Conservation (phyloP, 2,113 vertebrate genomes). For the Oenanthe oenanthe region DNA sequence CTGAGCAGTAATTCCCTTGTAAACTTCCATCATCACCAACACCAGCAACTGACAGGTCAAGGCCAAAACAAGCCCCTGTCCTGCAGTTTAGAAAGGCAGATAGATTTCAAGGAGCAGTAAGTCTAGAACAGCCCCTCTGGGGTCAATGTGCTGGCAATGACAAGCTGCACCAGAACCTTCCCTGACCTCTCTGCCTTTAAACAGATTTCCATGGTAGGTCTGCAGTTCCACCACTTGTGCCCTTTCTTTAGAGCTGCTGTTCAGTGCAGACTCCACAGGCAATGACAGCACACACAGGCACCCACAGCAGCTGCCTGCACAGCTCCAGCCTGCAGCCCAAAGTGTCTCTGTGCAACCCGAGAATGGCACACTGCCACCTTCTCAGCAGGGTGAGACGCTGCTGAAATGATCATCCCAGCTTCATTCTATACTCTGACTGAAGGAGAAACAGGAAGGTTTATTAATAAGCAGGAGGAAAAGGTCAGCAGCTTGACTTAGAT, state of each 20-base stretch:
- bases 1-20: background rate
- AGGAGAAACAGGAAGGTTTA: background rate
- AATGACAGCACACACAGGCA: too few relatives aligned
- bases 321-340: background rate
- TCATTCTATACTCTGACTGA: background rate
- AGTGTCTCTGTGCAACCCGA: background rate
- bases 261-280: background rate
- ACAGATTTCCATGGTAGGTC: background rate
- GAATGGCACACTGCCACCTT: background rate
- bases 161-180: background rate
- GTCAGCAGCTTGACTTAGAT: background rate
- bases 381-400: fast-evolving
- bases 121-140: background rate
- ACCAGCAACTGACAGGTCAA: background rate
- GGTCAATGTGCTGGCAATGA: background rate
- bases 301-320: background rate
- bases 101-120: background rate
- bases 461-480: constrained; percentile 16
- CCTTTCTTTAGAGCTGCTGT: background rate
- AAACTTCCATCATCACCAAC: background rate
- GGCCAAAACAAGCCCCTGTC: background rate
- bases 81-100: background rate
- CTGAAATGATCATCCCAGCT: background rate
- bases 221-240: background rate
- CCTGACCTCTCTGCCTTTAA: background rate